phyloP scores from a whole-genome alignment of 2,888 invertebrate species.

The Myopa testacea region DNA sequence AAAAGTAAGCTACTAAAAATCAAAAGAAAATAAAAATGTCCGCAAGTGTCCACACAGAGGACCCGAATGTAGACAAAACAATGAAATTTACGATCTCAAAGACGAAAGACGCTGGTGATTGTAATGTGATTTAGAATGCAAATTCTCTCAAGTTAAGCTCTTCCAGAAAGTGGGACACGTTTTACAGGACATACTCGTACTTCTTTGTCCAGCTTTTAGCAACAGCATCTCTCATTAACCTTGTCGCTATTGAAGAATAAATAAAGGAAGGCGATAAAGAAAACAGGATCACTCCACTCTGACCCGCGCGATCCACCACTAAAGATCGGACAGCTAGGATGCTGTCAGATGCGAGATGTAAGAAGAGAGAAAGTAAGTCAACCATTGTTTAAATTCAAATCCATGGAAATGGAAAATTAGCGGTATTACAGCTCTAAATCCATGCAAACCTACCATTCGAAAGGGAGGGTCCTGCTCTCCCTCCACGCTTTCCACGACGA shows the following conservation, averaged over 20 bases:
- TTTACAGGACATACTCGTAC: not conserved
- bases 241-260: not conserved
- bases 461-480: not conserved
- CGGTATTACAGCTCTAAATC: constrained; percentile 25
- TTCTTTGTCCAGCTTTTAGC: constrained; percentile 23
- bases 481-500: not conserved
- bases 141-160: constrained; percentile 15
- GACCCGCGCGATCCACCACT: constrained; percentile 13
- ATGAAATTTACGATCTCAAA: constrained; percentile 27
- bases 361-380: not conserved
- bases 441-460: not conserved
- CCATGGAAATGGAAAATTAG: constrained; percentile 31
- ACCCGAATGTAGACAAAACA: constrained; percentile 7
- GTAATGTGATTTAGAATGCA: constrained; percentile 37
- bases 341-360: constrained; percentile 7
- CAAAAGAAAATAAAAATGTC: constrained; percentile 51
- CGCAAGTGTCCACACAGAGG: constrained; percentile 52
- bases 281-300: constrained; percentile 25
- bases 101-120: not conserved
- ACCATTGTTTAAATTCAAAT: not conserved
- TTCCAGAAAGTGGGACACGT: not conserved
- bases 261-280: not conserved
- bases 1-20: constrained; percentile 30
- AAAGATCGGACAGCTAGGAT: constrained; percentile 23
- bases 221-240: constrained; percentile 25